Base-by-base conservation (phyloP, 2,888 invertebrate species). In the Chorisops tibialis region DNA sequence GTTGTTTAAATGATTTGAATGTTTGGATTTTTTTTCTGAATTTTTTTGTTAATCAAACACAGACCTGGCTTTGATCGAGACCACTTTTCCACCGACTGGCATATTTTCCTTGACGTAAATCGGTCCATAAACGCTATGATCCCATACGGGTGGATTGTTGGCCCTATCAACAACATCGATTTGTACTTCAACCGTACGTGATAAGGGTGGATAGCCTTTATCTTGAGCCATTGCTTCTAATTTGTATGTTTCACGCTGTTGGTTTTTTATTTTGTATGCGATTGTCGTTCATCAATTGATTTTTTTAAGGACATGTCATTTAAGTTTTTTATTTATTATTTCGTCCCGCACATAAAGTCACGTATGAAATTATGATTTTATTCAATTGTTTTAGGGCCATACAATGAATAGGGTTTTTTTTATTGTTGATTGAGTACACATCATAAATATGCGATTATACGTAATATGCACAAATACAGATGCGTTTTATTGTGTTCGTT, bases 31-130 rank as follows among this genome's bases (percentile, higher is more conserved):
- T 30, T 30, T 30, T 30, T 30, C 9, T 30, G 30, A 5, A 60
- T 51, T 60, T 61, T 11, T 37, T 63, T 47, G 60, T 64, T 63
- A 24, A 67, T 66, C 66, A 59, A 63, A 64, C 62, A 91, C 93
- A 89, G 92, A 95, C 94, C 94, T 94, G 89, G 96, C 96, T 90
- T 95, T 95, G 83, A 95, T 90, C 83, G 94, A 93, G 83, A 94
- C 91, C 86, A 96, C 93, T 88, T 91, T 93, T 84, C 93, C 92
- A 84, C 95, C 96, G 80, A 95, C 93, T 84, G 94, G 91, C 86
- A 92, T 89, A 86, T 95, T 95, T 86, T 96, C 95, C 88, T 92
- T 91, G 83, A 94, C 92, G 89, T 88, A 91, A 87, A 94, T 92
- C 79, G 95, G 95, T 80, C 95, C 95, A 85, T 95, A 96, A 82